Percentiles rank a stretch among this genome's conserved stretches.
Conservation (phyloP, 2,113 vertebrate species). For the Malurus elegans region DNA sequence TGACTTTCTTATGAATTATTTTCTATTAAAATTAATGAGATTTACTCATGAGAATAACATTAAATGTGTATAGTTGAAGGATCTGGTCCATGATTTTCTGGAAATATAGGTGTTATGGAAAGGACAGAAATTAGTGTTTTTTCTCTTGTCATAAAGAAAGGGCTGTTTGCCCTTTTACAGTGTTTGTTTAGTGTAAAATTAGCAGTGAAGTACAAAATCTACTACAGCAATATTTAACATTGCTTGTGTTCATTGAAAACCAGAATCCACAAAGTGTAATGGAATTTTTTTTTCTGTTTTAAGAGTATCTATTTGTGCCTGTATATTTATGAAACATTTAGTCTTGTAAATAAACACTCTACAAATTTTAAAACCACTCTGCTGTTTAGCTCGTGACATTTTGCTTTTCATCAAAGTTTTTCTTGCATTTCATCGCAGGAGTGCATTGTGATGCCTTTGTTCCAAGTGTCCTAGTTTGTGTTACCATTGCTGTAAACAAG, state of each 20-base stretch:
- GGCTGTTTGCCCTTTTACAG: background rate
- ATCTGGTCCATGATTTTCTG: background rate
- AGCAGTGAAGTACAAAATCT: constrained; percentile 17
- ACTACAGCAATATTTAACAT: background rate
- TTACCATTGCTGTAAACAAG: constrained; percentile 2
- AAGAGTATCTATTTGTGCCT: background rate
- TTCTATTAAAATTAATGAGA: background rate
- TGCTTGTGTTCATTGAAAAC: constrained; percentile 15
- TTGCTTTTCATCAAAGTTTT: background rate
- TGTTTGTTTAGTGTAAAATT: constrained; percentile 46
- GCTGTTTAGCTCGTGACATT: background rate
- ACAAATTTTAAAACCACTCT: background rate
- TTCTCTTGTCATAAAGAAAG: background rate
- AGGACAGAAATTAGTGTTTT: background rate
- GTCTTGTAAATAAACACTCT: constrained; percentile 22
- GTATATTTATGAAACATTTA: constrained; percentile 28
- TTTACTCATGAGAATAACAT: background rate
- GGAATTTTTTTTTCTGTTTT: background rate
- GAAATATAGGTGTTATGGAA: background rate
- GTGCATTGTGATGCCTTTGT: background rate
- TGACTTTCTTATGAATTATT: background rate
- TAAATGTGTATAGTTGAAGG: background rate
- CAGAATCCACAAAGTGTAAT: background rate
- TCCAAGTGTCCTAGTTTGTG: background rate
- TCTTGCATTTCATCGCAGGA: background rate